Evolutionary conservation across 2,113 vertebrate species (phyloP), one percentile per base, ranked within the genome.

Genomic region (Microtus oregoni): DNA sequence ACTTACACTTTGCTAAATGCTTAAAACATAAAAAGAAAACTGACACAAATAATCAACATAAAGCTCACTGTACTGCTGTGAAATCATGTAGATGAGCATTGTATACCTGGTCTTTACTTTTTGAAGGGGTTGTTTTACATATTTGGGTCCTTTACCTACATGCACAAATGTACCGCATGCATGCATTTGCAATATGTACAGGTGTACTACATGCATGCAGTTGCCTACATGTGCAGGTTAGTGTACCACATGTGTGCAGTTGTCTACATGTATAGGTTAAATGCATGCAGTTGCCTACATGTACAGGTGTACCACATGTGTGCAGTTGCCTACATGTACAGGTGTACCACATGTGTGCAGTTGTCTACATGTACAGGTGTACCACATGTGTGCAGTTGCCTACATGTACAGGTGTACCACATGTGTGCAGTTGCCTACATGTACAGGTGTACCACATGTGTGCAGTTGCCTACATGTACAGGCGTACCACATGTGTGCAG

Each of bases 1-100:
- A 94, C 87, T 93, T 96, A 70, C 92, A 75, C 76, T 98, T 96
- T 94, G 77, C 70, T 86, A 93, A 28, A 90, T 97, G 32, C 91
- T 98, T 96, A 90, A 52, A 91, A 88, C 88, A 82, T 91, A 44
- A 65, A 70, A 50, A 35, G 5, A 44, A 79, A 76, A 82, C 82
- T 22, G 92, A 67, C 41, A 89, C 82, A 91, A 92, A 95, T 86
- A 97, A 65, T 0, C 81, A 94, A 88, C 13, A 98, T 77, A 65
- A 79, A 68, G 38, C 96, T 98, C 70, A 73, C 10, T 88, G 58
- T 14, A 9, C 67, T 28, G 63, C 87, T 97, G 10, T 61, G 55
- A 95, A 94, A 17, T 38, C 55, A 83, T 41, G n/a, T 13, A 28
- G 61, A 15, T 61, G 35, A 61, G 24, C 22, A 61, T 7, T 28